Base-by-base conservation (phyloP, 2,888 invertebrate genomes). In the Drosophila pegasa region DNA sequence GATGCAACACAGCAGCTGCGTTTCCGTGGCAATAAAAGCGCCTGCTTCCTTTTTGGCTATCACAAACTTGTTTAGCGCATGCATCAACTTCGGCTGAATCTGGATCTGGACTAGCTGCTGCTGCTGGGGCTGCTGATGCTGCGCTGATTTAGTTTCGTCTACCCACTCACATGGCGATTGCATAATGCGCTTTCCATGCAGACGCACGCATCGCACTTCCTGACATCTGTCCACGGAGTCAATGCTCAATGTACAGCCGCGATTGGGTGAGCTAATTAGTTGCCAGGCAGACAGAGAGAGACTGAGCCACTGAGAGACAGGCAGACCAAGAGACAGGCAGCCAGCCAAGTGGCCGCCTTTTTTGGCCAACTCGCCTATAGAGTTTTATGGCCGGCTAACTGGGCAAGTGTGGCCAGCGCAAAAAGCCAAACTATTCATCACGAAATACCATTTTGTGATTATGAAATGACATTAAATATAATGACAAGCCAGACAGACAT, bases 61-160 rank as follows among this genome's bases (percentile, higher is more conserved):
- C 25, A 12, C 22, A 51, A 59, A 76, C 77, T 40, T 12, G 77
- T 76, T 75, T 74, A 9, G 14, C n/a, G 38, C 38, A 22, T 41
- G 41, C 41, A 43, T n/a, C 31, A 43, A 41, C 27, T 48, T n/a
- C 14, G 48, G 48, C 20, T 50, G 48, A 6, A 41, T 48, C 48
- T 35, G 41, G 60, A 55, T 27, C 18, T 6, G 50, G 25, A 16
- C 35, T 25, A n/a, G 50, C 22, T n/a, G 33, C 3, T 38, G 25
- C 5, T 25, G 25, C 3, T 25, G 5, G 22, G 4, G 50, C 8
- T 6, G 35, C 16, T 16, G 51, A 8, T 35, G 54, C 25, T 75
- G 85, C 57, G 66, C 85, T 83, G 87, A 87, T 83, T 83, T 81
- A 84, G 87, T 83, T 83, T 81, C 70, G 62, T 74, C 80, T 58